phyloP scores from a whole-genome alignment of 1,140 invertebrate species.

The Bombyx mori region DNA sequence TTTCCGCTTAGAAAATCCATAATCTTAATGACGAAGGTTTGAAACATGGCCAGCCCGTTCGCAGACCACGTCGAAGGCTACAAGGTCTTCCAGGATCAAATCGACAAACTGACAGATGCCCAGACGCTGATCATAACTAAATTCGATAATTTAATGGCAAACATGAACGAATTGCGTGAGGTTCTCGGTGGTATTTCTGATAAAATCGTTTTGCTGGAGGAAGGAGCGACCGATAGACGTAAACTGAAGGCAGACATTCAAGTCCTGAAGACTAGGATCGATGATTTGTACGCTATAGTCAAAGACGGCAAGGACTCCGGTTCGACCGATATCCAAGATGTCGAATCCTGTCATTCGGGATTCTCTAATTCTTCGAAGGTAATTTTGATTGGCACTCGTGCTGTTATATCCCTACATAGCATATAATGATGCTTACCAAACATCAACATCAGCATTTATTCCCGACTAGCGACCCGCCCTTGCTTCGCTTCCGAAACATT shows the following conservation, averaged over 20 bases:
- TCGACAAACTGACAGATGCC: conserved; percentile 38
- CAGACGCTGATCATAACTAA: conserved; percentile 38
- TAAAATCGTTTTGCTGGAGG: conserved; percentile 34
- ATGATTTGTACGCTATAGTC: conserved; percentile 43
- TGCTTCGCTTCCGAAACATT: no score
- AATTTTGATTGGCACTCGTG: conserved; percentile 6
- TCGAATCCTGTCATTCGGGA: conserved; percentile 51
- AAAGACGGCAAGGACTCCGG: conserved; percentile 51
- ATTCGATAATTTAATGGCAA: conserved; percentile 40
- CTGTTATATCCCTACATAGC: no score
- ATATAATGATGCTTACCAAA: no score
- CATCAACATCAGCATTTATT: no score
- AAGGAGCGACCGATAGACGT: conserved; percentile 25
- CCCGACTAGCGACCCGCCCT: no score
- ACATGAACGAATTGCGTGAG: conserved; percentile 40
- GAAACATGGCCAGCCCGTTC: not conserved
- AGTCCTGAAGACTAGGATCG: conserved; percentile 37
- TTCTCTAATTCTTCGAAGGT: conserved; percentile 56
- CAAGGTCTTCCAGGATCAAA: conserved; percentile 27
- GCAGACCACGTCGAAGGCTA: not conserved
- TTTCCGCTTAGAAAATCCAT: no score
- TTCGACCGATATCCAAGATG: conserved; percentile 33
- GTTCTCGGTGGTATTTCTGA: conserved; percentile 32
- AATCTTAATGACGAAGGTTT: not conserved
- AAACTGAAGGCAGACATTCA: conserved; percentile 38